These are phyloP conservation scores for Epinephelus awoara DNA, from an alignment of 2,797 vertebrate species.

Conservation along the genomic window DNA sequence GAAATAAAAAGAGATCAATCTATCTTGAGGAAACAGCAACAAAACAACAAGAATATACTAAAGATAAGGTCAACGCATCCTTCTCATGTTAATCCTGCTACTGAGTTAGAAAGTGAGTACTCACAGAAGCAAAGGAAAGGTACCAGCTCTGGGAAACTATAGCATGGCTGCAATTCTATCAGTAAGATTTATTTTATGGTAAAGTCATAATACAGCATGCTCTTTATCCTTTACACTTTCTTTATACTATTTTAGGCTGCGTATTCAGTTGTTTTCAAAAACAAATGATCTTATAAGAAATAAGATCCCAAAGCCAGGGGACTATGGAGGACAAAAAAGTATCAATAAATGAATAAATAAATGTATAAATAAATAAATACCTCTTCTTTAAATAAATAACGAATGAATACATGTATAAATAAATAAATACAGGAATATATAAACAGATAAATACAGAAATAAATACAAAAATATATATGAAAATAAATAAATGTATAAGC, in stretches of 20 bases:
- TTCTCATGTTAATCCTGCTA: background rate
- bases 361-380: too few relatives aligned
- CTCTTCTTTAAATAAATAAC: too few relatives aligned
- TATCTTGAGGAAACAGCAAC: background rate
- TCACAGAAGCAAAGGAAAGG: too few relatives aligned
- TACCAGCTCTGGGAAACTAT: background rate
- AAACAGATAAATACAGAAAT: too few relatives aligned
- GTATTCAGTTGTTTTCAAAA: background rate
- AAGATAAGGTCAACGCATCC: background rate
- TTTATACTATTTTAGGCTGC: background rate
- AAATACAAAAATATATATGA: too few relatives aligned
- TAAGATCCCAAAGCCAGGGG: background rate
- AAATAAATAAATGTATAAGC: too few relatives aligned
- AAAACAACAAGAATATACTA: background rate
- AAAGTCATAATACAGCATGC: background rate
- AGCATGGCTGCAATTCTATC: background rate
- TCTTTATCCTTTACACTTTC: background rate
- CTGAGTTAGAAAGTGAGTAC: background rate
- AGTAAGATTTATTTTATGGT: background rate
- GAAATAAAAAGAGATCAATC: conserved; percentile 16
- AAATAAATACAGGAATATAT: too few relatives aligned
- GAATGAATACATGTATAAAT: too few relatives aligned
- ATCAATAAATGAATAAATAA: too few relatives aligned
- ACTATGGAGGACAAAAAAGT: too few relatives aligned
- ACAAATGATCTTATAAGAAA: background rate